Percentiles rank a stretch among this genome's conserved stretches.
These are phyloP conservation scores for Campaea margaritaria DNA, from an alignment of 2,888 invertebrate genomes.

Conservation along the genomic window DNA sequence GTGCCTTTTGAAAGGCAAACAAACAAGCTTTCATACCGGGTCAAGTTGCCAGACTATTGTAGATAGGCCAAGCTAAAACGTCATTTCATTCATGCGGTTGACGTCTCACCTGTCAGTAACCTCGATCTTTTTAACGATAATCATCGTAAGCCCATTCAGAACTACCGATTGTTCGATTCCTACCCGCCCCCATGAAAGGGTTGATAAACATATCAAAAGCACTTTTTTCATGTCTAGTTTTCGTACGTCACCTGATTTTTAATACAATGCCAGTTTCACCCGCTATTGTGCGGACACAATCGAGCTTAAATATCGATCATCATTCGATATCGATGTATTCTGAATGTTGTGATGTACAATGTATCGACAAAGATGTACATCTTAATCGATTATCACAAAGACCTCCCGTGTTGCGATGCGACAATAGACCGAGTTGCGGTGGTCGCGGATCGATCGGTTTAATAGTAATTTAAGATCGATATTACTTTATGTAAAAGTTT, in stretches of 20 bases:
- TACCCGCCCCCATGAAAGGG: slow-evolving; percentile 76
- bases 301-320: slow-evolving; percentile 76
- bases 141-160: slow-evolving; percentile 75
- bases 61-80: slow-evolving; percentile 19
- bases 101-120: slow-evolving; percentile 84
- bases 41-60: slow-evolving; percentile 66
- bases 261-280: slow-evolving; percentile 65
- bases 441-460: slow-evolving; percentile 1
- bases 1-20: slow-evolving; percentile 42
- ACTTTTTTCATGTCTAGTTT: slow-evolving; percentile 54
- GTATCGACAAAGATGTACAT: too few species aligned
- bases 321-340: slow-evolving; percentile 65
- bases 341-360: too few species aligned
- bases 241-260: slow-evolving; percentile 76
- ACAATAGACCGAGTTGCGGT: slow-evolving; percentile 44
- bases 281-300: slow-evolving; percentile 73
- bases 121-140: slow-evolving; percentile 74
- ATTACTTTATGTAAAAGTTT: background rate
- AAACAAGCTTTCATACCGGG: slow-evolving; percentile 66
- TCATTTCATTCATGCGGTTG: slow-evolving; percentile 64
- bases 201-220: slow-evolving; percentile 84
- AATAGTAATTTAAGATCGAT: background rate
- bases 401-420: slow-evolving; percentile 68
- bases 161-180: slow-evolving; percentile 66
- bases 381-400: slow-evolving; percentile 64